Base-by-base conservation (phyloP, 2,113 vertebrate genomes). In the Nicator chloris region DNA sequence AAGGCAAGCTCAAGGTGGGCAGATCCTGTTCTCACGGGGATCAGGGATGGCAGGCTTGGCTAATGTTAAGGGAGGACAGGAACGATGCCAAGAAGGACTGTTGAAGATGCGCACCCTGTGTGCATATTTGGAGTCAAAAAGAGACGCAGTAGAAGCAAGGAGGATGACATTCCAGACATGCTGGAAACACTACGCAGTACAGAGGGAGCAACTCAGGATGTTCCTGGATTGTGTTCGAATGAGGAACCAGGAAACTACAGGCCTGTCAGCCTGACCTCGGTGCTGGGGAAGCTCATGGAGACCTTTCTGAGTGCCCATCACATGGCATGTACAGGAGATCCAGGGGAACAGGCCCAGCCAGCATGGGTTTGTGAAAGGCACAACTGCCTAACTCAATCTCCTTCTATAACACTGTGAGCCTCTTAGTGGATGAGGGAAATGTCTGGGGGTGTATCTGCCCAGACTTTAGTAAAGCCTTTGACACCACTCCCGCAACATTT, bases 51-150 rank as follows among this genome's bases (percentile, higher is more conserved):
- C 23, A 68, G 39, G 44, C 17, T 68, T 2, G 1, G 50, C 40
- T 77, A 33, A 49, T 10, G 22, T 69, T 47, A 40, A 69, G 10
- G 28, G n/a, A 82, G 13, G 16, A 59, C 21, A 56, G 57, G 26
- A n/a, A 77, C 23, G 17, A 50, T 13, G 65, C 18, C 18, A 82
- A 64, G 24, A 87, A 75, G 11, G 16, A 42, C 10, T 0, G 2
- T 1, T 71, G 30, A 23, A 24, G 60, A 57, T 49, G 11, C 0
- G 0, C n/a, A 21, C 1, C 13, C 30, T 50, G 18, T 0, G 9
- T 1, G 3, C 8, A 13, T 7, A 39, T 10, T 51, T 11, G 27
- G 42, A 63, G 28, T 39, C 20, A 69, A 66, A 83, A 83, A 39
- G 18, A 81, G 33, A 26, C 33, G 42, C 0, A 1, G 30, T 1